phyloP scores from a whole-genome alignment of 1,140 invertebrate species.

The silkworm (Bombyx mori) region ASM3026992v2 NC_085117.1:11781501-11782000 shows the following conservation, averaged over 20 bases:
- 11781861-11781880: not conserved
- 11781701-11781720: too few relatives aligned
- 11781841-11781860: not conserved
- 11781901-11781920: conserved; percentile 29
- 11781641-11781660: too few relatives aligned
- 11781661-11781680: not conserved
- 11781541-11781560: conserved; percentile 26
- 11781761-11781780: conserved; percentile 1
- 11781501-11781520: conserved; percentile 24
- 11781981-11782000: conserved; percentile 21
- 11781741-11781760: too few relatives aligned
- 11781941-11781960: conserved; percentile 47
- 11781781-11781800: too few relatives aligned
- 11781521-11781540: conserved; percentile 5
- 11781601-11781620: not conserved
- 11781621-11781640: too few relatives aligned
- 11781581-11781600: conserved; percentile 29
- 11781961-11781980: conserved; percentile 28
- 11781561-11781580: conserved; percentile 47
- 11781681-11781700: not conserved
- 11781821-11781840: not conserved
- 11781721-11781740: too few relatives aligned
- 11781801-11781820: not conserved
- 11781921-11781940: conserved; percentile 53
- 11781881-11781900: conserved; percentile 1